Evolutionary conservation across 2,888 invertebrate species (phyloP), one percentile per base, ranked within the genome.

Genomic region (Flexamia atlantica): DNA sequence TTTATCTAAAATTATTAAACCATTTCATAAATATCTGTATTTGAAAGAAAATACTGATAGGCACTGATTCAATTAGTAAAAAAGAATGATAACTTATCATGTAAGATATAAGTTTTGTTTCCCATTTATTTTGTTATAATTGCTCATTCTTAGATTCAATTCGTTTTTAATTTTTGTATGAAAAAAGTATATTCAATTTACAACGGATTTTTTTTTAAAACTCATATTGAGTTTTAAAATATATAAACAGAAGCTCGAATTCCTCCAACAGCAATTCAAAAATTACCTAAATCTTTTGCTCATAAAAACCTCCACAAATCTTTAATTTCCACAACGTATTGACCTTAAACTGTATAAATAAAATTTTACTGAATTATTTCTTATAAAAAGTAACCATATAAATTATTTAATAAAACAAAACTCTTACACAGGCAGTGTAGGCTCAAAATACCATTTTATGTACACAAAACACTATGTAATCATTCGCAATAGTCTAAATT

Each of bases 261-360:
- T 79, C 79, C 76, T 57, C 57, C 53, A 79, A 79, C 32, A 79
- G 28, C 53, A 76, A 23, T 7, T 79, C 0, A 79, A 30, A 50
- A 53, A 79, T 53, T 46, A 76, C 74, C 74, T 76, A 76, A 76
- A 76, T 46, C 5, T 72, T 72, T 76, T 76, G 70, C 74, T 57
- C 17, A 36, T 79, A 36, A 36, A 76, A 79, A 79, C 57, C 79
- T 50, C 36, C 79, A 79, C 79, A 79, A 79, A 57, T 79, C 36
- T 57, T 42, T 28, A 79, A 50, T n/a, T 79, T 50, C 79, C 79
- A 79, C 79, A 79, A 79, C 79, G 36, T 57, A 57, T 28, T 50
- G 57, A 79, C 57, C 40, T n/a, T 23, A 50, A 76, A 46, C 10
- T 1, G 42, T 72, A 36, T 9, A 72, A 68, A 2, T 32, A 2